Conservation (phyloP, 2,113 vertebrate genomes). For the Pristiophorus japonicus region DNA sequence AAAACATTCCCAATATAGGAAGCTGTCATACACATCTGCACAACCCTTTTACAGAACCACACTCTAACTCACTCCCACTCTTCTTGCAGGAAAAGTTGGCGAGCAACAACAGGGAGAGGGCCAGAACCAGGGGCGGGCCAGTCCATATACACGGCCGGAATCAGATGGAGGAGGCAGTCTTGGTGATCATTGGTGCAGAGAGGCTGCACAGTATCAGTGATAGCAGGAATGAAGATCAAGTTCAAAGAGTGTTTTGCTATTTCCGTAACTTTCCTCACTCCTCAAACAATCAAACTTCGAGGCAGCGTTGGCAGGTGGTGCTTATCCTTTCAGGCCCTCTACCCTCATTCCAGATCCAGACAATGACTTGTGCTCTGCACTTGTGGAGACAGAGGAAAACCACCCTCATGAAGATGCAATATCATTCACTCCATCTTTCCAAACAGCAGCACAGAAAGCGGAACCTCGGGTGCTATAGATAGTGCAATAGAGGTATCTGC, state of each 20-base stretch:
- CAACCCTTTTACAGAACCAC: background rate
- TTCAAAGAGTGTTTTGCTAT: background rate
- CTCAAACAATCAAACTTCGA: background rate
- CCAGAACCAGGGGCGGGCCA: background rate
- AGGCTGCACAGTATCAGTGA: background rate
- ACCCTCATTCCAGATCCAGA: background rate
- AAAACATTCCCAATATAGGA: background rate
- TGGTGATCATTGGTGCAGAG: background rate
- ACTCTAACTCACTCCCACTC: background rate
- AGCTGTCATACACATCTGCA: background rate
- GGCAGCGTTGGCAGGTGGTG: background rate
- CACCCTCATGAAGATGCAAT: background rate
- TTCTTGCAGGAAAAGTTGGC: background rate
- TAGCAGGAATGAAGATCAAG: background rate
- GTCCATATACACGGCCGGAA: background rate
- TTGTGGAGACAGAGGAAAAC: background rate
- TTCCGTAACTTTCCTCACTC: background rate
- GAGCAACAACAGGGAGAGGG: background rate
- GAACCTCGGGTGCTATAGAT: background rate
- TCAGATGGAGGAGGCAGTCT: background rate
- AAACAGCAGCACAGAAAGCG: background rate
- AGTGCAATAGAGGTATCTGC: background rate
- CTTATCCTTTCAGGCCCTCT: no score
- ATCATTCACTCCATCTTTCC: background rate
- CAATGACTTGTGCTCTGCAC: background rate